These are phyloP conservation scores for Heliconius nattereri DNA, from an alignment of 1,140 invertebrate species.

Conservation along the genomic window DNA sequence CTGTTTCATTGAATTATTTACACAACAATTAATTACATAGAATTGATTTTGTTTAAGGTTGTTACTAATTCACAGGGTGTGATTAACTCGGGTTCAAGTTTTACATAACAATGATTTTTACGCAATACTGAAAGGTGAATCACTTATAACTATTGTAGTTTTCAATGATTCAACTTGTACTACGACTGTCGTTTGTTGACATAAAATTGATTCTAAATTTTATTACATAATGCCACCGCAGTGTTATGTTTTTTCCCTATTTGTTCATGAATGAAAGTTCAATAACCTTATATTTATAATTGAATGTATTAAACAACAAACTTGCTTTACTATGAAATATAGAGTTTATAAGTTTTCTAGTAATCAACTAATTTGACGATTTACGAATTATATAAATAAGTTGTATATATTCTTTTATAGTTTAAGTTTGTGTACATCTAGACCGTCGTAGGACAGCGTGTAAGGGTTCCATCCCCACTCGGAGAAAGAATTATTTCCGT, in stretches of 20 bases:
- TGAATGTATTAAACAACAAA: neutral
- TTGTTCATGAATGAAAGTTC: conserved; percentile 44
- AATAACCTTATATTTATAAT: conserved; percentile 32
- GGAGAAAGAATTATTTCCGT: no score
- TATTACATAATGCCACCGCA: conserved; percentile 45
- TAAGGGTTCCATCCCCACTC: no score
- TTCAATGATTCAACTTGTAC: conserved; percentile 43
- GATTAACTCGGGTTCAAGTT: conserved; percentile 54
- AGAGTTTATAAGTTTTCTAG: neutral
- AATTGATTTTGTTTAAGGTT: neutral
- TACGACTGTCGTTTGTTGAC: conserved; percentile 50
- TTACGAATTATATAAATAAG: neutral
- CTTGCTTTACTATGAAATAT: neutral
- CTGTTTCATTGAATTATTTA: no score
- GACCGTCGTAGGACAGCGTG: no score
- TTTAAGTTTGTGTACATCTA: no score
- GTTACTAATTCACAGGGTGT: conserved; percentile 50
- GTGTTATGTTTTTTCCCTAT: conserved; percentile 32
- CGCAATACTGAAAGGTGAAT: conserved; percentile 40
- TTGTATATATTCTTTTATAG: neutral
- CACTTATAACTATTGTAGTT: conserved; percentile 32
- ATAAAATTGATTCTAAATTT: conserved; percentile 40
- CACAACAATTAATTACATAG: neutral
- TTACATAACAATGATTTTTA: conserved; percentile 52
- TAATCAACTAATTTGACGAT: neutral